Evolutionary conservation across 2,113 vertebrate species (phyloP).

Genomic region (Clarias batrachus): DNA sequence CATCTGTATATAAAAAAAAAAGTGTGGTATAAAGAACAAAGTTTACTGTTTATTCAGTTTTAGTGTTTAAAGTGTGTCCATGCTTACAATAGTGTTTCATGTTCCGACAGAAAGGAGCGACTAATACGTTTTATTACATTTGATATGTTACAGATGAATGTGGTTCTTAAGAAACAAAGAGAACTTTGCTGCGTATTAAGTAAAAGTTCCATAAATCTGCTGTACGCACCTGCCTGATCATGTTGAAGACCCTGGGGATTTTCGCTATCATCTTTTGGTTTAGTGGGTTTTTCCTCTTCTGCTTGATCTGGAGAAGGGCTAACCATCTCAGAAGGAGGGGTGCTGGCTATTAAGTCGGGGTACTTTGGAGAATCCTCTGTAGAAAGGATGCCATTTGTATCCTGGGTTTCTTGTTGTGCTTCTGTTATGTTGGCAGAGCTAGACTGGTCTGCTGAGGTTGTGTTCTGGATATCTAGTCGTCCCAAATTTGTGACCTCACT

Average conservation of each 20-base stretch:
- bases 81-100: neutral
- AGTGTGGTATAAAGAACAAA: neutral
- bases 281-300: slow-evolving; percentile 50
- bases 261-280: slow-evolving; percentile 23
- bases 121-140: neutral
- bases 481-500: neutral
- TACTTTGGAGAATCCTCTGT: neutral
- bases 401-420: neutral
- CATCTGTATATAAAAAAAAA: slow-evolving; percentile 53
- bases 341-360: neutral
- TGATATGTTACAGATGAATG: neutral
- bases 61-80: neutral
- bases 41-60: neutral
- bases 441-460: neutral
- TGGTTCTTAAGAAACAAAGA: neutral
- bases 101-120: neutral
- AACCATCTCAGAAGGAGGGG: neutral
- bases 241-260: slow-evolving; percentile 32
- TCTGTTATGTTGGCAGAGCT: neutral
- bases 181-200: neutral
- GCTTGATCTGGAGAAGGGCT: slow-evolving; percentile 48
- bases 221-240: slow-evolving; percentile 65
- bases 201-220: slow-evolving; percentile 9
- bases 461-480: neutral
- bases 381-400: neutral